A percentile compares a stretch with the other conserved stretches of the same genome.
phyloP scores from a whole-genome alignment of 1,140 invertebrate genomes.

The Chelonus insularis region DNA sequence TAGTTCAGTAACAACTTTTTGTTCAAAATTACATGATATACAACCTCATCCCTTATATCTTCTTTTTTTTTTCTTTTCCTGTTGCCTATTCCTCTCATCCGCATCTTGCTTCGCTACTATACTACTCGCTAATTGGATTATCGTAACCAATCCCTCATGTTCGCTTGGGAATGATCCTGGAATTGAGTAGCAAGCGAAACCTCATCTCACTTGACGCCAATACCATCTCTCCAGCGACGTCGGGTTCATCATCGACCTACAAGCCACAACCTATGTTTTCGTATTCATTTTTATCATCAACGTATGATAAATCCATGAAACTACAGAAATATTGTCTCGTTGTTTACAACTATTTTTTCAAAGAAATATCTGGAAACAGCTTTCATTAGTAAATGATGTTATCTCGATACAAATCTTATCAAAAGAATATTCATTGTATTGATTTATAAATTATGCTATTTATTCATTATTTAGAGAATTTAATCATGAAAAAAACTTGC shows the following conservation, averaged over 20 bases:
- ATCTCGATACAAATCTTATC: no score
- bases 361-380: no score
- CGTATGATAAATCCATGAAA: no score
- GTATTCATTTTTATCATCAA: neutral
- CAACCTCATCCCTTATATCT: neutral
- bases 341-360: no score
- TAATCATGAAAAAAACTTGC: no score
- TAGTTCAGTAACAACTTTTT: neutral
- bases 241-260: neutral
- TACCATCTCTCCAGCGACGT: constrained; percentile 6
- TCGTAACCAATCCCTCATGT: constrained; percentile 40
- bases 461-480: no score
- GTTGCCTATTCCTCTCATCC: neutral
- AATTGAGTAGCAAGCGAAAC: constrained; percentile 27
- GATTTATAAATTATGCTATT: no score
- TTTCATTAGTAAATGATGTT: no score
- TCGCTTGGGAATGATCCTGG: constrained; percentile 4
- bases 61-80: neutral
- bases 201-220: constrained; percentile 22
- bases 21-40: constrained; percentile 10
- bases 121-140: constrained; percentile 40
- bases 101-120: neutral
- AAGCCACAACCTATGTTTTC: neutral
- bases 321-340: no score
- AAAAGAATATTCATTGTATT: no score